Evolutionary conservation across 2,888 invertebrate species (phyloP).

Genomic region (Euphydryas editha): DNA sequence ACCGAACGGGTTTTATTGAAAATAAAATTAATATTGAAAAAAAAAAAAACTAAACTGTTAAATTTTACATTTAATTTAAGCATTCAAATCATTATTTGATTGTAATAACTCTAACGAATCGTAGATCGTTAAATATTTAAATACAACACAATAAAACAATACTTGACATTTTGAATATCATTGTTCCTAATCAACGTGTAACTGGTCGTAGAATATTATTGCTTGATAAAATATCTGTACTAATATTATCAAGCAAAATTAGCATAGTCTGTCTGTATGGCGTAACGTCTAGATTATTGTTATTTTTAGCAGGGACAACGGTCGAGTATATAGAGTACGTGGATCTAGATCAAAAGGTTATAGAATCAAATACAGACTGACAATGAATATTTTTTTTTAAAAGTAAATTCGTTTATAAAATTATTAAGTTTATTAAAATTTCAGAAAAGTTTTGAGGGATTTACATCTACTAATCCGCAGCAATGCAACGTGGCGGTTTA

Average conservation of each 20-base stretch:
- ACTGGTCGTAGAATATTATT: constrained; percentile 4
- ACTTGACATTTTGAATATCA: constrained; percentile 8
- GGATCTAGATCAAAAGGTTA: no score
- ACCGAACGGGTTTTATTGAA: not conserved
- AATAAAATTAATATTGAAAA: not conserved
- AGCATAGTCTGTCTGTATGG: not conserved
- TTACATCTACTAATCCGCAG: no score
- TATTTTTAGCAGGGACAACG: no score
- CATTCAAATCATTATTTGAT: not conserved
- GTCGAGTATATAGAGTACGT: no score
- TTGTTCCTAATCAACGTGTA: constrained; percentile 3
- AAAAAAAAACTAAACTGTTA: not conserved
- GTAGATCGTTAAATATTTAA: constrained; percentile 9
- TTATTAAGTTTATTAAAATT: no score
- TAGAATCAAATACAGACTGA: no score
- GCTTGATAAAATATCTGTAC: not conserved
- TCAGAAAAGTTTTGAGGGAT: no score
- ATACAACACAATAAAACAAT: constrained; percentile 6
- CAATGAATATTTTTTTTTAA: no score
- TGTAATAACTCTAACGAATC: constrained; percentile 5
- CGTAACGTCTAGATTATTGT: not conserved
- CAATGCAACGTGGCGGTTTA: no score
- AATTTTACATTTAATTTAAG: not conserved
- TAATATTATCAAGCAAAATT: not conserved
- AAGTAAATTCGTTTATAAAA: no score